Evolutionary conservation across 2,797 vertebrate species (phyloP).

Genomic region (Gadopsis bispinosus): DNA sequence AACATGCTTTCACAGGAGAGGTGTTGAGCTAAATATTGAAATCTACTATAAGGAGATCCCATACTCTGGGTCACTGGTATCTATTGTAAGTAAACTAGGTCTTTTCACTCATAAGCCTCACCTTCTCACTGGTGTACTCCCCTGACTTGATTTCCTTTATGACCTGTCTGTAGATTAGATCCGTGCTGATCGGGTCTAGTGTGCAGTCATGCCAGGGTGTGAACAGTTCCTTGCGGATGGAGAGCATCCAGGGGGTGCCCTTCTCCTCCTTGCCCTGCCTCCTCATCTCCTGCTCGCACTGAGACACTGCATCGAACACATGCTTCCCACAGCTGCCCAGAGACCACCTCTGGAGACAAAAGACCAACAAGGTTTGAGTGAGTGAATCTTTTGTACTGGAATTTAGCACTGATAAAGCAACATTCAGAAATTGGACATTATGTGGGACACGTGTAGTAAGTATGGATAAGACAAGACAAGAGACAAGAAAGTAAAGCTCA

Average conservation of each 20-base stretch:
- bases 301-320: slow-evolving; percentile 92
- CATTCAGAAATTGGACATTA: neutral
- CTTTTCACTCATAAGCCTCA: slow-evolving; percentile 51
- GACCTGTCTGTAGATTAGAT: slow-evolving; percentile 93
- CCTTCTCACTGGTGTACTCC: slow-evolving; percentile 92
- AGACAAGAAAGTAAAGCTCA: slow-evolving; percentile 55
- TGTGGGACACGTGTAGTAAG: no score
- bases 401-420: neutral
- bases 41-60: neutral
- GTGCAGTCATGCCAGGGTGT: slow-evolving; percentile 91
- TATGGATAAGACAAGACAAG: neutral
- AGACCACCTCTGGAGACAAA: slow-evolving; percentile 89
- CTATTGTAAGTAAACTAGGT: neutral
- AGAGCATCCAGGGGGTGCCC: slow-evolving; percentile 88
- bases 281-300: slow-evolving; percentile 92
- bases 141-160: slow-evolving; percentile 88
- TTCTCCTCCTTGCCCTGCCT: slow-evolving; percentile 86
- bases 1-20: neutral
- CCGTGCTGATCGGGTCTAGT: slow-evolving; percentile 88
- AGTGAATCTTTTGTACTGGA: neutral
- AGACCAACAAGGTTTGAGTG: neutral
- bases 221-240: slow-evolving; percentile 94
- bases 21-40: neutral
- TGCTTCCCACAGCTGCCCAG: slow-evolving; percentile 88
- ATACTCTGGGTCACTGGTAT: neutral